Base-by-base conservation (phyloP, 1,140 invertebrate genomes). In the Leptopilina boulardi region DNA sequence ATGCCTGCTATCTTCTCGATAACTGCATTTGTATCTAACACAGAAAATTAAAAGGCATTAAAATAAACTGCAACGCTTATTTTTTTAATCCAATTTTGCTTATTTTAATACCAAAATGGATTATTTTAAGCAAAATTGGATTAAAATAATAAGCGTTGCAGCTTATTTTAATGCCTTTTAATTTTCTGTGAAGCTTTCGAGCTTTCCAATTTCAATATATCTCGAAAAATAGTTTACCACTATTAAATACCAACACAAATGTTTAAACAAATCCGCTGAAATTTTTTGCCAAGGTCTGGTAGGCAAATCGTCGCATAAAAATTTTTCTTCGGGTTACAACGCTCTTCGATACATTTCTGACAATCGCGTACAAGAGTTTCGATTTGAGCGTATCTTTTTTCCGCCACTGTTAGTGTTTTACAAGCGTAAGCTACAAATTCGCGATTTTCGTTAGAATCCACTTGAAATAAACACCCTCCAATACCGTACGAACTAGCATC, bases 351-450 rank as follows among this genome's bases (percentile, higher is more conserved):
- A 51, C 79, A 85, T n/a, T 74, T 73, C 3, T 75, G 80, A 80
- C 77, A 85, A 66, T 77, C 75, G 44, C 70, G 42, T 13, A 82
- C 30, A 38, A 80, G 30, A 19, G 74, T 78, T 56, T 30, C 54
- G 26, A 79, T 42, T 71, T 76, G 70, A 26, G 56, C 54, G n/a
- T 92, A 93, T 56, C 89, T 87, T 66, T 75, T 73, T 78, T 92
- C 89, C 9, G 85, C 77, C 3, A 70, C 18, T 19, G 41, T 85
- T 15, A 92, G 81, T 0, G 87, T 84, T 26, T 88, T 82, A 18
- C 90, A 92, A 8, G 84, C 86, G 76, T 42, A 42, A 42, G 41
- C 41, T 42, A 42, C 10, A 13, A 42, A 2, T 2, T 42, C 41
- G 1, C 41, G 41, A 42, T 42, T 42, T 38, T 38, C 9, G 3